Evolutionary conservation across 2,113 vertebrate species (phyloP).

Genomic region (Phyllostomus discolor): DNA sequence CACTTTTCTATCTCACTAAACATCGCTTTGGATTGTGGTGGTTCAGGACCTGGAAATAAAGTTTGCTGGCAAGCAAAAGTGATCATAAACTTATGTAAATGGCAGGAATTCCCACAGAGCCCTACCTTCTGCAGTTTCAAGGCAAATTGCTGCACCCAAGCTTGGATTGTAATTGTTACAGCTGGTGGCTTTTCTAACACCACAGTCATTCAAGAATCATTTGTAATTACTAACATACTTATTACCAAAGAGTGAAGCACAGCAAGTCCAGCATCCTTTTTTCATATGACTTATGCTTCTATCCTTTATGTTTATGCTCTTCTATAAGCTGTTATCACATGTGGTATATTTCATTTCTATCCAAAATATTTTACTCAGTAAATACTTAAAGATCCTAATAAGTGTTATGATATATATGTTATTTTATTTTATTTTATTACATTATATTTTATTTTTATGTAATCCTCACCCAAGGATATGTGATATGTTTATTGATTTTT

Average conservation of each 20-base stretch:
- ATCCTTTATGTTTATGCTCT: background rate
- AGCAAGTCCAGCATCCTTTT: background rate
- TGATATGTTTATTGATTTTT: no score
- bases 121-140: background rate
- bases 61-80: conserved; percentile 28
- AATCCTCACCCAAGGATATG: no score
- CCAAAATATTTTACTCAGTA: background rate
- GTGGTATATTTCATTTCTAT: background rate
- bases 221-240: background rate
- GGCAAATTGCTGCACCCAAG: conserved; percentile 27
- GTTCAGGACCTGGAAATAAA: conserved; percentile 23
- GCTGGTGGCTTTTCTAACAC: conserved; percentile 13
- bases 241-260: background rate
- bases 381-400: background rate
- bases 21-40: background rate
- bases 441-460: no score
- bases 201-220: background rate
- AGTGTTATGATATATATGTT: background rate
- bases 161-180: conserved; percentile 38
- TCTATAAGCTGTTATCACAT: conserved; percentile 3
- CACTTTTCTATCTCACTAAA: conserved; percentile 7
- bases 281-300: background rate
- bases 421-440: no score
- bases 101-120: background rate
- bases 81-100: background rate